Evolutionary conservation across 2,113 vertebrate genomes (phyloP).

Genomic region (Numenius arquata): DNA sequence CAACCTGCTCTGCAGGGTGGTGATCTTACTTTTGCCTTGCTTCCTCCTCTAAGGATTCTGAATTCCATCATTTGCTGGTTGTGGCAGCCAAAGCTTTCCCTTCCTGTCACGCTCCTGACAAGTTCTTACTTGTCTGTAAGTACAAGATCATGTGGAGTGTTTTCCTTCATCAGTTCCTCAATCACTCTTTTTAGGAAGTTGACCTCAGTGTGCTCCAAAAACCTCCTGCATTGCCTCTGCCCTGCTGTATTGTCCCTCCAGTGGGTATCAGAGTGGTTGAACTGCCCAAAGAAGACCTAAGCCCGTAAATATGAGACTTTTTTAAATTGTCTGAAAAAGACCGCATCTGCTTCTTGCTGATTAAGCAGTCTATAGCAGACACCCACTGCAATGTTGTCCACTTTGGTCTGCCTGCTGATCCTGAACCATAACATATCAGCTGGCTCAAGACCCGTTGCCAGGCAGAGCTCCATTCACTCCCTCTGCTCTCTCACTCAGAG

Average conservation of each 20-base stretch:
- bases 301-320: not conserved
- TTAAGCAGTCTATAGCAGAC: not conserved
- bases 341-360: not conserved
- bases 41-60: not conserved
- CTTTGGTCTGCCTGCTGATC: not conserved
- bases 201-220: not conserved
- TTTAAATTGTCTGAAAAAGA: not conserved
- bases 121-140: not conserved
- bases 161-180: not conserved
- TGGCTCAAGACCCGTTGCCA: not conserved
- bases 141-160: not conserved
- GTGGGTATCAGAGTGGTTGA: not conserved
- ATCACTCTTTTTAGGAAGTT: not conserved
- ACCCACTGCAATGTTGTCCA: not conserved
- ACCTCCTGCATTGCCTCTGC: not conserved
- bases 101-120: not conserved
- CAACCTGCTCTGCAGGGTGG: not conserved
- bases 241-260: not conserved
- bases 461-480: not conserved
- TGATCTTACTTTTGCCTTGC: not conserved
- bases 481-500: not conserved
- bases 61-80: not conserved
- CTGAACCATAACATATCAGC: not conserved
- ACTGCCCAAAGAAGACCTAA: not conserved
- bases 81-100: not conserved